Base-by-base conservation (phyloP, 2,797 vertebrate species). In the Enteromius treurensis region DNA sequence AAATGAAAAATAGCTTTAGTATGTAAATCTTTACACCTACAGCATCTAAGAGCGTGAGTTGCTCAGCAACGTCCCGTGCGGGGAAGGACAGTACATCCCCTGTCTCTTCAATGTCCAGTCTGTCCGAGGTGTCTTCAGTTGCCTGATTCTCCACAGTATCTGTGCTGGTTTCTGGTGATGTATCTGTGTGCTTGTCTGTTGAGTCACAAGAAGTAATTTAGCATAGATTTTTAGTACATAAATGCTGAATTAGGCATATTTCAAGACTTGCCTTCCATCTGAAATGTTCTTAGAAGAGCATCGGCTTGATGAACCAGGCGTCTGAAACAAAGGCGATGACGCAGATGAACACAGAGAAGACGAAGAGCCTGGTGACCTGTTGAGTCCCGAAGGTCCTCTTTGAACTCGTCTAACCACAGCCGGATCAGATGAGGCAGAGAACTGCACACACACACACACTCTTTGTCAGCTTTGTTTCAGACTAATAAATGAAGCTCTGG, bases 1-100 rank as follows among this genome's bases (percentile, higher is more conserved):
- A 32, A 37, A 65, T 67, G 34, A 69, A 70, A 51, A 77, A 11
- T 29, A 42, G 51, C 65, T 6, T 29, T 3, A 32, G 21, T 55
- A 15, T 70, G 34, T 26, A 71, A 42, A 55, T 9, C 34, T 14
- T 23, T 21, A 85, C 73, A 92, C 96, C 86, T 89, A 97, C 97
- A 76, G 94, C 92, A 0, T 98, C 97, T 91, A 97, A 76, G 64
- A 94, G 87, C 8, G 96, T 97, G 86, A 98, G 92, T 91, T 97
- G 96, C 90, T 96, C 94, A 0, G 97, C 96, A 79, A 97, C 90
- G 4, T 96, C 93, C 19, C 90, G 91, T 23, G 88, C 91, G 0
- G 94, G 82, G 82, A 96, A 95, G 81, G 93, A 90, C 91, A 96
- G 93, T 14, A 97, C 91, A 84, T 88, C 83, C 0, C 37, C 49